Base-by-base conservation (phyloP, 2,797 vertebrate species). In the Pygocentrus nattereri region DNA sequence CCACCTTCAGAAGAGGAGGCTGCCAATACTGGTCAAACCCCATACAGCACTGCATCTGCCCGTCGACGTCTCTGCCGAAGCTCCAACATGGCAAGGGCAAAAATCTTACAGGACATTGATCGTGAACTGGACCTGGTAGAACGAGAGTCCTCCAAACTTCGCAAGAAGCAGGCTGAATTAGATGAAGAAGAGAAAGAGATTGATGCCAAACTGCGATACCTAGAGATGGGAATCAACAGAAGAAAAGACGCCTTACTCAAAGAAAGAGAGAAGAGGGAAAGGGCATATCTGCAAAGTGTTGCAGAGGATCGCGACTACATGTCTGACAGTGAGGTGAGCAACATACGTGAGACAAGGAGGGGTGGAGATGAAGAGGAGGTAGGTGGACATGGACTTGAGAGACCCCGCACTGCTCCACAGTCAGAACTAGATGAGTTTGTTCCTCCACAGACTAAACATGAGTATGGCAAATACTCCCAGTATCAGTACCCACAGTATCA, bases 131-230 rank as follows among this genome's bases (percentile, higher is more conserved):
- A 99, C 87, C 90, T 99, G 52, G 98, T 99, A 0, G 98, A 99
- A 88, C 95, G 98, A 7, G 98, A 99, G 89, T 99, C 98, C 54
- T 99, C 98, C 52, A 99, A 99, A 82, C 96, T 99, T 68, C 95
- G 98, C 44, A 99, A 99, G 91, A 97, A 97, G 84, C 98, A 99
- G 90, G 98, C 98, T 73, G 98, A 99, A 89, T 91, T 99, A 76
- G 98, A 99, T 88, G 98, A 99, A 85, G 98, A 99, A 85, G 98
- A 99, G 89, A 99, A 99, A 89, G 98, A 99, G 92, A 99, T 99
- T 44, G 98, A 99, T 89, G 98, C 98, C 85, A 99, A 98, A 83
- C 91, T 99, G 49, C 94, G 98, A 76, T 99, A 99, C 85, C 92
- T 99, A 79, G 98, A 99, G 91, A 99, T 99, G 98, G 98, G 98